These are phyloP conservation scores for Agrenia bidenticulata DNA, from an alignment of 2,888 invertebrate genomes.

Conservation along the genomic window DNA sequence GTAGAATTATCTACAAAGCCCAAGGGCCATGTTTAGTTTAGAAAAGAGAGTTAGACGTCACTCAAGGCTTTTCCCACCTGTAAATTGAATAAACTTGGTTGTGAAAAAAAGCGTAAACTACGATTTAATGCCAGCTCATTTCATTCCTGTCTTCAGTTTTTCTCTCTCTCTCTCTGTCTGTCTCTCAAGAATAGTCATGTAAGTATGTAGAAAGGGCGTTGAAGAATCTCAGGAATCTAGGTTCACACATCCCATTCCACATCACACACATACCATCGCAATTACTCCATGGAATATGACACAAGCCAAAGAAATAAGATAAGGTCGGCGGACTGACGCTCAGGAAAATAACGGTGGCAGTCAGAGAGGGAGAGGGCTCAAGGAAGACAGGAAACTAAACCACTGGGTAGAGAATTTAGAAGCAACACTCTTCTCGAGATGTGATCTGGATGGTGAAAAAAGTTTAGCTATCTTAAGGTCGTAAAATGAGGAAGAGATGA, in stretches of 20 bases:
- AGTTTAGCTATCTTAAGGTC: conserved; percentile 19
- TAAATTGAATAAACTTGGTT: conserved; percentile 18
- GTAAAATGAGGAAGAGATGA: conserved; percentile 23
- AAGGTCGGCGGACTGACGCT: too few relatives aligned
- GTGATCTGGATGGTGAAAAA: neutral
- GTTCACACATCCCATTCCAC: neutral
- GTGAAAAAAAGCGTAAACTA: conserved; percentile 2
- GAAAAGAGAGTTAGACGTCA: conserved; percentile 2
- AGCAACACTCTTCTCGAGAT: too few relatives aligned
- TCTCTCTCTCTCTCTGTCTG: neutral
- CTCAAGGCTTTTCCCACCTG: conserved; percentile 17
- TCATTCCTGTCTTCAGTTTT: neutral
- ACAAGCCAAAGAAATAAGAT: neutral
- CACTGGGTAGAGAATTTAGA: too few relatives aligned
- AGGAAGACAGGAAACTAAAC: too few relatives aligned
- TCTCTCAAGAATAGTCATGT: neutral
- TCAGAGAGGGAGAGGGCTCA: too few relatives aligned
- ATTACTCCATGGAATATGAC: neutral
- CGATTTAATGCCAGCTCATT: conserved; percentile 11
- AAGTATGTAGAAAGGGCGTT: conserved; percentile 1
- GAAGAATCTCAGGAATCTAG: conserved; percentile 7
- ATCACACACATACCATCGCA: neutral
- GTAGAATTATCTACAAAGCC: neutral
- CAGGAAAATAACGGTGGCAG: too few relatives aligned
- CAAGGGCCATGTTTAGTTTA: conserved; percentile 10